phyloP scores from a whole-genome alignment of 2,888 invertebrate genomes.

The Electrophaes corylata region DNA sequence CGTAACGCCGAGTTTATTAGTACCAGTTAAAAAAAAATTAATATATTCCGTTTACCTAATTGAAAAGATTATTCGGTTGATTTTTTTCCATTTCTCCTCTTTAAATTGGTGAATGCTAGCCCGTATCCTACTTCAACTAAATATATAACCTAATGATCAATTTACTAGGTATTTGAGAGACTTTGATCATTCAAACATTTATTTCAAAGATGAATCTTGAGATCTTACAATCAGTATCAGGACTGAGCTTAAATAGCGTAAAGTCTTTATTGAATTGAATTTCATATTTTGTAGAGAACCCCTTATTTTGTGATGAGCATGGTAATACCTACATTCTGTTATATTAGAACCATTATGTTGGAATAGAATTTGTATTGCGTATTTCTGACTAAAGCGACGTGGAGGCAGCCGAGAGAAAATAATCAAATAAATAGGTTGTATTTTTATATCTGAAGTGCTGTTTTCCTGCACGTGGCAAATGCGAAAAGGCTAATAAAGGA shows the following conservation, averaged over 20 bases:
- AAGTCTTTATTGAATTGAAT: too few species aligned
- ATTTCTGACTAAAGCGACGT: not conserved
- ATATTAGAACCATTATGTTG: not conserved
- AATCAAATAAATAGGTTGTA: constrained; percentile 3
- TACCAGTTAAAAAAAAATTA: too few species aligned
- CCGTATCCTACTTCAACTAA: not conserved
- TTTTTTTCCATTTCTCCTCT: not conserved
- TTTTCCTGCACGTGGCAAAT: constrained; percentile 6
- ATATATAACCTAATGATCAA: not conserved
- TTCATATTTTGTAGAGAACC: not conserved
- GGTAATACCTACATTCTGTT: not conserved
- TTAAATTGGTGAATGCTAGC: not conserved
- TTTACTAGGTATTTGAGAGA: not conserved
- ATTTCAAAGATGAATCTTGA: not conserved
- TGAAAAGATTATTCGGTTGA: not conserved
- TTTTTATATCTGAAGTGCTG: constrained; percentile 6
- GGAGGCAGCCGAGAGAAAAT: not conserved
- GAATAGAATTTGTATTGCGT: not conserved
- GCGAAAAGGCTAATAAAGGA: constrained; percentile 9
- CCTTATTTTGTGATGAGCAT: not conserved
- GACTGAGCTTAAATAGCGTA: too few species aligned
- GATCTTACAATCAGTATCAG: not conserved
- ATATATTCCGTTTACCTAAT: not conserved
- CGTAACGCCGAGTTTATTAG: too few species aligned
- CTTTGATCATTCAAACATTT: not conserved